Conservation (phyloP, 2,888 invertebrate genomes). For the Eurytoma californica region DNA sequence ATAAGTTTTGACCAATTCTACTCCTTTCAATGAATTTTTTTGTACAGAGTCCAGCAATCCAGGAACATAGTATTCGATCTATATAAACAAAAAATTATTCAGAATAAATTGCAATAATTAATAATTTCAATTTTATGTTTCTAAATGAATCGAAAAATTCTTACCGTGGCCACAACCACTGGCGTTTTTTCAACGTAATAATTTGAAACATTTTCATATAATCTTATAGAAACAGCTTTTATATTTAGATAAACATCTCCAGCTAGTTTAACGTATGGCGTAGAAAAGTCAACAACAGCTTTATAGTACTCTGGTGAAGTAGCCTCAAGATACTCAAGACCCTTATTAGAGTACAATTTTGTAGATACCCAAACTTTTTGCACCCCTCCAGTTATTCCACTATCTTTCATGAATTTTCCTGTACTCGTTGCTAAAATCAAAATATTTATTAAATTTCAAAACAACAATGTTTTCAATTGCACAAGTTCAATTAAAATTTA, state of each 20-base stretch:
- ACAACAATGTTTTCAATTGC: too few species aligned
- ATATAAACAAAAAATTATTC: constrained; percentile 15
- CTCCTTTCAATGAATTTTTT: constrained; percentile 72
- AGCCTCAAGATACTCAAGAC: constrained; percentile 82
- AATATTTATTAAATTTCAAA: constrained; percentile 11
- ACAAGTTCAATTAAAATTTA: constrained; percentile 72
- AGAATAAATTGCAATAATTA: neutral
- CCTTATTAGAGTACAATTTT: constrained; percentile 79
- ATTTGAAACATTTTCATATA: constrained; percentile 76
- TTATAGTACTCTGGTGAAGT: constrained; percentile 83
- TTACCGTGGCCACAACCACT: constrained; percentile 76
- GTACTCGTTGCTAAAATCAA: constrained; percentile 79
- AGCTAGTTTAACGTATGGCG: constrained; percentile 80
- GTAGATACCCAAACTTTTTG: constrained; percentile 80
- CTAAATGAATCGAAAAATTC: constrained; percentile 63
- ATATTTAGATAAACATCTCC: constrained; percentile 78
- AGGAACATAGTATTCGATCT: constrained; percentile 85
- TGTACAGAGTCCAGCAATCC: constrained; percentile 82
- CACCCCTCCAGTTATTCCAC: constrained; percentile 81
- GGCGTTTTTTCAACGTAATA: constrained; percentile 78
- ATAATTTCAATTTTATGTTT: neutral
- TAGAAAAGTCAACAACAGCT: constrained; percentile 77
- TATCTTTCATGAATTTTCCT: constrained; percentile 80
- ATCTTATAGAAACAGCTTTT: constrained; percentile 76
- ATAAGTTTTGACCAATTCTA: constrained; percentile 65